Base-by-base conservation (phyloP, 1,140 invertebrate species). In the Dendrolimus punctatus region DNA sequence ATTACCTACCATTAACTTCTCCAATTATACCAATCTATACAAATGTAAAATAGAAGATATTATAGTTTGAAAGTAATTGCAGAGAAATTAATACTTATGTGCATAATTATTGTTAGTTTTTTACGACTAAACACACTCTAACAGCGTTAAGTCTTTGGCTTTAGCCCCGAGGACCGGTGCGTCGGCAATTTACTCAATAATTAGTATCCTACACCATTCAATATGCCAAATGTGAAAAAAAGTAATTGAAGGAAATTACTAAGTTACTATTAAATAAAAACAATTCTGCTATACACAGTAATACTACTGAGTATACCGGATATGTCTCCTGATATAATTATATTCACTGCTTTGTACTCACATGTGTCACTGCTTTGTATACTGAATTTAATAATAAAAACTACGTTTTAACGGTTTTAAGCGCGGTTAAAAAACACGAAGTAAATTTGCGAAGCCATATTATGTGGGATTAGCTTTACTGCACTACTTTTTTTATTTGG, bases 171-270 rank as follows among this genome's bases (percentile, higher is more conserved):
- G 64, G 71, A 69, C 60, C 44, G 62, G 49, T 57, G 57, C 48
- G 61, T 58, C 58, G 52, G 74, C 73, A 75, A 80, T 80, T 80
- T 80, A 75, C 77, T 77, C 73, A 78, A 66, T 71, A 80, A 80
- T 80, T 80, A 78, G 78, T 80, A 68, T 60, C 55, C 62, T 64
- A 71, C 64, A 57, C 54, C 40, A 62, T 68, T 71, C 71, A 80
- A 73, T 76, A 73, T 71, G 67, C 71, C 61, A 73, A 73, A 75
- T 66, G 62, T 66, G 73, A 80, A 74, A 71, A 55, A 53, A 9
- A 74, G 73, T 66, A 71, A 76, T 63, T 71, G 58, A 58, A 71
- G 61, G 61, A 69, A 79, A 76, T 71, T 71, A 73, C 63, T 48
- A 36, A 61, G 60, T 61, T 61, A 54, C 49, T 60, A 62, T 68